Percentiles rank a stretch among this genome's conserved stretches.
These are phyloP conservation scores for Andricus grossulariae DNA, from an alignment of 1,140 invertebrate genomes.

Conservation along the genomic window DNA sequence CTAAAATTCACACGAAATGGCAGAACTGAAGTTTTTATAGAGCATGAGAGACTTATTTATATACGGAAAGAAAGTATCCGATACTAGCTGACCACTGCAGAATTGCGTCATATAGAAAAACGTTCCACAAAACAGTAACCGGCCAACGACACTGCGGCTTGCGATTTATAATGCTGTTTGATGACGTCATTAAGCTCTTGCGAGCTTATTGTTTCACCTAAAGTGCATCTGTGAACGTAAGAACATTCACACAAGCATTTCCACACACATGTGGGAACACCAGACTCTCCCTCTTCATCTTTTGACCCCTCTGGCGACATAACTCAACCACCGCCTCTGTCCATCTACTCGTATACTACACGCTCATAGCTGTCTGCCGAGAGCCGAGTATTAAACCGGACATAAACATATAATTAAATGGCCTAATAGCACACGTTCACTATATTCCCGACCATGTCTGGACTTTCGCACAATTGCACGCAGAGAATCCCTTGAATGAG, in stretches of 20 bases:
- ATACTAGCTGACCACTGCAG: not conserved
- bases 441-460: conserved; percentile 15
- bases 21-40: not conserved
- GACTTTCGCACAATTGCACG: not conserved
- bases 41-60: not conserved
- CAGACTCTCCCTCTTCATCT: conserved; percentile 13
- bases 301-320: conserved; percentile 20
- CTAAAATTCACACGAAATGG: no score
- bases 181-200: conserved; percentile 62
- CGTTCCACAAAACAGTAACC: not conserved
- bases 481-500: not conserved
- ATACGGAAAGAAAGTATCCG: not conserved
- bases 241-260: not conserved
- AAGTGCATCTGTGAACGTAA: conserved; percentile 44
- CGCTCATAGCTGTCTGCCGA: conserved; percentile 35
- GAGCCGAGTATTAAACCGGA: conserved; percentile 46
- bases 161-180: conserved; percentile 57
- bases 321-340: conserved; percentile 32
- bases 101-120: not conserved
- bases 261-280: conserved; percentile 17
- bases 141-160: conserved; percentile 3
- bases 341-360: conserved; percentile 31
- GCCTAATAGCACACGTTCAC: conserved; percentile 43
- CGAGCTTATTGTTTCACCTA: conserved; percentile 65
- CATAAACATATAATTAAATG: conserved; percentile 64